Conservation (phyloP, 2,888 invertebrate genomes). For the Andricus curvator region DNA sequence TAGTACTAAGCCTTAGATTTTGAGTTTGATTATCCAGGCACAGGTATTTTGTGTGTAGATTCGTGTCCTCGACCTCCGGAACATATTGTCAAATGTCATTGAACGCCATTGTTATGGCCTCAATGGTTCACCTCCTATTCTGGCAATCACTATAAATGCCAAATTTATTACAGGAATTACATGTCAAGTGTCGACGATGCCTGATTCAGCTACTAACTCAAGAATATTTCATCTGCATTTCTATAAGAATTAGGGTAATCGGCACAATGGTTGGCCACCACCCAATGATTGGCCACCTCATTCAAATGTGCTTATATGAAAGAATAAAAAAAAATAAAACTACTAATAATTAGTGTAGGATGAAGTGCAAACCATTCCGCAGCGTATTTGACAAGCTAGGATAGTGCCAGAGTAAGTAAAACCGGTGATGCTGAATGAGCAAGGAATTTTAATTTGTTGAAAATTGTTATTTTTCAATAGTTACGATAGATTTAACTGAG, state of each 20-base stretch:
- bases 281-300: too few species aligned
- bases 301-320: too few species aligned
- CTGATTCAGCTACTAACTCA: neutral
- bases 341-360: too few species aligned
- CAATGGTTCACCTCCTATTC: neutral
- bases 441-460: too few species aligned
- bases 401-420: too few species aligned
- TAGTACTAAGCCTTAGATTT: slow-evolving; percentile 64
- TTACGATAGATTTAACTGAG: too few species aligned
- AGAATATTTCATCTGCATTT: neutral
- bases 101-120: slow-evolving; percentile 3
- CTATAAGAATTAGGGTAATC: neutral
- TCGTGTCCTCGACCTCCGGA: slow-evolving; percentile 16
- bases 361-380: too few species aligned
- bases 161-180: neutral
- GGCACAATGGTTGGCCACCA: too few species aligned
- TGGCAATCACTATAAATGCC: neutral
- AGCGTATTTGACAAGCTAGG: too few species aligned
- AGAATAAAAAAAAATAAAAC: too few species aligned
- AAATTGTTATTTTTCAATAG: too few species aligned
- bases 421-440: too few species aligned
- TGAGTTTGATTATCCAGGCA: slow-evolving; percentile 63
- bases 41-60: slow-evolving; percentile 52
- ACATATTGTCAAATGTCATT: slow-evolving; percentile 24
- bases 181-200: neutral